These are phyloP conservation scores for Pedetes capensis DNA, from an alignment of 2,113 vertebrate genomes.

Conservation along the genomic window DNA sequence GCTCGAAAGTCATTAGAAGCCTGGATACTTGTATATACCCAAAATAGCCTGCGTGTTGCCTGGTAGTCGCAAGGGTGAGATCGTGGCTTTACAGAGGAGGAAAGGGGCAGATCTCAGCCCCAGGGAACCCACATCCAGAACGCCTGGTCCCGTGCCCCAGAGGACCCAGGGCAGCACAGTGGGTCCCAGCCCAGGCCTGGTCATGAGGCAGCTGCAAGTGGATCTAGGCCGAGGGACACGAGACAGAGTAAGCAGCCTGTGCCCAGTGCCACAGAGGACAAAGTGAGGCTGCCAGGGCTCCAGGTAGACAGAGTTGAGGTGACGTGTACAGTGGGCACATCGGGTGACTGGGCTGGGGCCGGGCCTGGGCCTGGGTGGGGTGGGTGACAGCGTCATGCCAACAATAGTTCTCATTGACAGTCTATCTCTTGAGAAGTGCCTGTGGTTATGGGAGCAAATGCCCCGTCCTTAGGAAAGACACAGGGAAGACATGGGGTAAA, in stretches of 20 bases:
- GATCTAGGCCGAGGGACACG: fast-evolving
- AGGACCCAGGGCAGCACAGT: not conserved
- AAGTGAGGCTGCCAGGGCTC: not conserved
- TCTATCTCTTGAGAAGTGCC: not conserved
- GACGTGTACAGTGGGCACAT: fast-evolving
- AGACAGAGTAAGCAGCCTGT: fast-evolving
- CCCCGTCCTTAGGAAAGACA: not conserved
- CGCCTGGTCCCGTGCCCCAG: no score
- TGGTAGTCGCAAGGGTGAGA: not conserved
- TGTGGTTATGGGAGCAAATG: not conserved
- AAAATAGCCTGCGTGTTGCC: no score
- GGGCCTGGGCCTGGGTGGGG: fast-evolving
- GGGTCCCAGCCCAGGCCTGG: not conserved
- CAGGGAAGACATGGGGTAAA: not conserved
- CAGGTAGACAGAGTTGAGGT: fast-evolving
- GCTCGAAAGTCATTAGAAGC: not conserved
- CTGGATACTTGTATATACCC: not conserved
- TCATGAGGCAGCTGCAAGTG: not conserved
- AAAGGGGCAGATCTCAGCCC: not conserved
- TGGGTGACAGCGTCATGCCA: fast-evolving
- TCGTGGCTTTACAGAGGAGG: not conserved
- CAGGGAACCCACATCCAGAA: no score
- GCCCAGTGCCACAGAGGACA: not conserved
- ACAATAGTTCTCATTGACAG: fast-evolving
- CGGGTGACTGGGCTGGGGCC: fast-evolving